Base-by-base conservation (phyloP, 2,797 vertebrate genomes). In the Crax fasciolata region DNA sequence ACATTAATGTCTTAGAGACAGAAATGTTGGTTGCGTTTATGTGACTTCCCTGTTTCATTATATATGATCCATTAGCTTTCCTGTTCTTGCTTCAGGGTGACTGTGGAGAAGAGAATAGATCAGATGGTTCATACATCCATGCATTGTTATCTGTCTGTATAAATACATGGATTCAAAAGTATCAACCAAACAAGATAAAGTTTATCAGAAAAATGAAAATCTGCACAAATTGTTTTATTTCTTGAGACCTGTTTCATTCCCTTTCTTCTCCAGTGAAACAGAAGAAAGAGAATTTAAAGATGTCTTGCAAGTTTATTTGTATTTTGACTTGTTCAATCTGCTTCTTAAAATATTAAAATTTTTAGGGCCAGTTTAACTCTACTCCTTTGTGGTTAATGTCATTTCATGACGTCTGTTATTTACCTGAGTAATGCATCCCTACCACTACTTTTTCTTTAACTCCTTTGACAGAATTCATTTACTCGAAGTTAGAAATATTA, bases 1-100 rank as follows among this genome's bases (percentile, higher is more conserved):
- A 51, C 27, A 83, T 51, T 54, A 85, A 55, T 63, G 24, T 46
- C 44, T 90, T 93, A 57, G 65, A 77, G n/a, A 85, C n/a, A 85
- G 70, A 93, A 91, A 82, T 39, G 27, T 71, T 70, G 23, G 91
- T 90, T 81, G 25, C 66, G 30, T 65, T 89, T 65, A 38, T 65
- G 58, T 83, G 66, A 46, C 41, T 90, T 94, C 25, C 18, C 9
- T 71, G 27, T 82, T 94, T 76, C 61, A 68, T 92, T 93, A 96
- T 75, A 2, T 65, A 65, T 44, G 57, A 80, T 75, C 61, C 68
- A 87, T 90, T 87, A 85, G 46, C 23, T 80, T 89, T 89, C 65
- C 28, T 66, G 80, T 82, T 71, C 62, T 89, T 93, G 81, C 84
- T 87, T 73, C 49, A 6, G 74, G 84, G 59, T 73, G 18, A 32